phyloP scores from a whole-genome alignment of 2,888 invertebrate species.

The Augiades crinisus region DNA sequence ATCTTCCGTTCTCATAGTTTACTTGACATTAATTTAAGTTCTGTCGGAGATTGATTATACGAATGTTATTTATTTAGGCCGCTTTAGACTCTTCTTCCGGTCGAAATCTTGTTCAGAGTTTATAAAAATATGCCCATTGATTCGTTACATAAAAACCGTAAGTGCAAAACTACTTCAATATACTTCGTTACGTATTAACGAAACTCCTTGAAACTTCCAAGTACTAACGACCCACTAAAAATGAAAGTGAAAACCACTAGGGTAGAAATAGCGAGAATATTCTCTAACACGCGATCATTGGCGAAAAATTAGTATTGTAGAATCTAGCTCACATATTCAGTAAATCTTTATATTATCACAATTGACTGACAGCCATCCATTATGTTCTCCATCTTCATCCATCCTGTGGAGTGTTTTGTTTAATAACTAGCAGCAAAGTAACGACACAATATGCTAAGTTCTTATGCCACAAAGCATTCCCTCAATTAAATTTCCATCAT shows the following conservation, averaged over 20 bases:
- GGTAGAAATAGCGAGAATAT: slow-evolving; percentile 3
- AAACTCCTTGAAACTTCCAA: slow-evolving; percentile 16
- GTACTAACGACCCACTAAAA: slow-evolving; percentile 17
- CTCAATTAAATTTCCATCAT: no score
- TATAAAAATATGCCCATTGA: background rate
- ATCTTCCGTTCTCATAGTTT: background rate
- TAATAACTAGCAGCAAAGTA: no score
- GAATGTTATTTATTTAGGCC: no score
- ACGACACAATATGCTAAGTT: no score
- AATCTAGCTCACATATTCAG: no score
- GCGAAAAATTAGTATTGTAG: background rate
- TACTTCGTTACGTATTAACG: slow-evolving; percentile 2
- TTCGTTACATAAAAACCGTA: background rate
- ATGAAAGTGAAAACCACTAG: slow-evolving; percentile 17
- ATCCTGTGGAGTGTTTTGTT: no score
- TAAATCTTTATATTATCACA: no score
- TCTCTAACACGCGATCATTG: slow-evolving; percentile 11
- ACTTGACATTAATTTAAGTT: background rate
- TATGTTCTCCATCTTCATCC: no score
- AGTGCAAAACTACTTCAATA: background rate
- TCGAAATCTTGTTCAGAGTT: no score
- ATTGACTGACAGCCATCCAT: no score
- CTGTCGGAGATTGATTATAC: background rate
- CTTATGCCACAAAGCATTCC: no score
- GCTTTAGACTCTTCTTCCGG: no score